Evolutionary conservation across 2,797 vertebrate species (phyloP).

Genomic region (Borostomias antarcticus): DNA sequence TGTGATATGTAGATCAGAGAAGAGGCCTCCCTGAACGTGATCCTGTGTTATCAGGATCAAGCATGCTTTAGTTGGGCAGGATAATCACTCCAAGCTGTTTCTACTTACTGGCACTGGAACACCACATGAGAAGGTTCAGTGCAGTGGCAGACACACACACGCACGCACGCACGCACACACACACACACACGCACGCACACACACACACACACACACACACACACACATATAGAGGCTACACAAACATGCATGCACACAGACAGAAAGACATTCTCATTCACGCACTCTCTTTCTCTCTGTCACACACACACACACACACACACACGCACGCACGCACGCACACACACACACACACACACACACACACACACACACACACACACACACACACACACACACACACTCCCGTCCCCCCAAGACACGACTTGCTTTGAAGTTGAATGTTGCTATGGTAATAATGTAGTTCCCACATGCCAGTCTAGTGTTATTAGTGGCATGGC

Average conservation of each 20-base stretch:
- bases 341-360: not conserved
- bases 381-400: not conserved
- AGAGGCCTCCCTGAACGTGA: not conserved
- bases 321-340: not conserved
- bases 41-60: conserved; percentile 13
- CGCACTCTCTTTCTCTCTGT: not conserved
- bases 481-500: conserved; percentile 8
- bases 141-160: conserved; percentile 10
- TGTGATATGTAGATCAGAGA: conserved; percentile 5
- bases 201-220: not conserved
- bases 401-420: not conserved
- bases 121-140: conserved; percentile 7
- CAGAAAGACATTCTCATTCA: not conserved
- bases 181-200: not conserved
- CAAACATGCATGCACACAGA: not conserved
- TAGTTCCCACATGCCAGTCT: conserved; percentile 17
- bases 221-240: not conserved
- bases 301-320: too few species aligned
- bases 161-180: conserved; percentile 9
- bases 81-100: conserved; percentile 15
- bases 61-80: conserved; percentile 15
- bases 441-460: conserved; percentile 17
- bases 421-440: conserved; percentile 14
- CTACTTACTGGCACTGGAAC: conserved; percentile 7
- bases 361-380: not conserved